A percentile compares a stretch with the other conserved stretches of the same genome.
phyloP scores from a whole-genome alignment of 2,888 invertebrate species.

The Embidobia sp. region DNA sequence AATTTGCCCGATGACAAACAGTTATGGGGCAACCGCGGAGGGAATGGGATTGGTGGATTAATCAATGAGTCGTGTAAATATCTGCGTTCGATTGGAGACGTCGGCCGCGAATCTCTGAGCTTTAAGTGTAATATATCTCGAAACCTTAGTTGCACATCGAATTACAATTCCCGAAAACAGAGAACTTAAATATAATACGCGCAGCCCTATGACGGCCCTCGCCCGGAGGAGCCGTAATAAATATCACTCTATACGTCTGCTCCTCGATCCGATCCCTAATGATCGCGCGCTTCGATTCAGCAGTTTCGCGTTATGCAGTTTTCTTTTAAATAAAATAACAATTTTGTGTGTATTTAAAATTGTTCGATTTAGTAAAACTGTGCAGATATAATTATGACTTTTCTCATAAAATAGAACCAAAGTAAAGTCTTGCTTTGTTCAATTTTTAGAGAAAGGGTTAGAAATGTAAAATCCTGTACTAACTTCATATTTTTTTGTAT shows the following conservation, averaged over 20 bases:
- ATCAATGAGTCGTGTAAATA: slow-evolving; percentile 45
- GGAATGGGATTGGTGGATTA: slow-evolving; percentile 32
- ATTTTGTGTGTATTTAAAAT: no score
- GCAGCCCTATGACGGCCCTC: slow-evolving; percentile 76
- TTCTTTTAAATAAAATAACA: no score
- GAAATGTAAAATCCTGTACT: no score
- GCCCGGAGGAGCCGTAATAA: slow-evolving; percentile 60
- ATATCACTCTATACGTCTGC: slow-evolving; percentile 48
- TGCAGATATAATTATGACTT: no score
- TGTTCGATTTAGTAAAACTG: no score
- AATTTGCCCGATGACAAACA: slow-evolving; percentile 42
- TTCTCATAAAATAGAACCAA: no score
- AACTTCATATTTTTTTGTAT: no score
- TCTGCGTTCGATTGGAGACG: neutral
- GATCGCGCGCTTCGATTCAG: slow-evolving; percentile 22
- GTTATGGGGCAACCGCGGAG: slow-evolving; percentile 28
- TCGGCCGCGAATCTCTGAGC: slow-evolving; percentile 49
- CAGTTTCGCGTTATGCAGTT: slow-evolving; percentile 13
- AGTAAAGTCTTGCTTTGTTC: no score
- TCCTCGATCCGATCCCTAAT: slow-evolving; percentile 38
- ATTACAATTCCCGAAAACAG: slow-evolving; percentile 79
- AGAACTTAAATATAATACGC: slow-evolving; percentile 76
- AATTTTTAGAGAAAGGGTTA: no score
- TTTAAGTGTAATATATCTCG: slow-evolving; percentile 67
- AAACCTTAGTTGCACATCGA: slow-evolving; percentile 78